Evolutionary conservation across 37 sponge, comb jelly and placozoan species (phyloP).

Genomic region (Oopsacas minuta): DNA sequence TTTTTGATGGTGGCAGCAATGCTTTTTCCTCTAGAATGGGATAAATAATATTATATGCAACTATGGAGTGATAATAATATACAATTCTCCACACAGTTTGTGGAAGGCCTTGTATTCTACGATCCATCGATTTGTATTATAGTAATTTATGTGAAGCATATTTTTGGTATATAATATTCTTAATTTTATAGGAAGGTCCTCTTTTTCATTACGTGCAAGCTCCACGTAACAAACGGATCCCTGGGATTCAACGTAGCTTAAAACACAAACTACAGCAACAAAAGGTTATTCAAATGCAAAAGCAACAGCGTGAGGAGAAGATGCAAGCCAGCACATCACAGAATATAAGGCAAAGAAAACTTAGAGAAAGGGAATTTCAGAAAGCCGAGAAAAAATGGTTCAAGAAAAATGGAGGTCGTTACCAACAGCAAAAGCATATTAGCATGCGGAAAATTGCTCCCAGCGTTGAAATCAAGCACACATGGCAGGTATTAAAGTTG

Average conservation of each 20-base stretch:
- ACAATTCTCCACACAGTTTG: too few species aligned
- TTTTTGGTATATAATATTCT: too few species aligned
- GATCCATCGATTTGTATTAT: too few species aligned
- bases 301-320: neutral
- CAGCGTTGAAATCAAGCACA: neutral
- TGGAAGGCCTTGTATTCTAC: too few species aligned
- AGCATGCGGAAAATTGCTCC: neutral
- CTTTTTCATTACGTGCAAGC: neutral
- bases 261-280: neutral
- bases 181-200: neutral
- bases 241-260: neutral
- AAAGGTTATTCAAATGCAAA: neutral
- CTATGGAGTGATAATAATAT: too few species aligned
- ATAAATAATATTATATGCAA: too few species aligned
- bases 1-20: too few species aligned
- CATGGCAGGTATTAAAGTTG: neutral
- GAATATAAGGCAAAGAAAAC: neutral
- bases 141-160: too few species aligned
- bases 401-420: neutral
- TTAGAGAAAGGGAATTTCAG: neutral
- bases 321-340: neutral
- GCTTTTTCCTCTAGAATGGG: too few species aligned
- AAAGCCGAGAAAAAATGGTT: conserved; percentile 6
- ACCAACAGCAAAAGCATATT: neutral
- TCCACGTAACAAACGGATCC: neutral